Conservation (phyloP, 53 echinoderm and acorn worm genomes). For the Stichopus horrens region DNA sequence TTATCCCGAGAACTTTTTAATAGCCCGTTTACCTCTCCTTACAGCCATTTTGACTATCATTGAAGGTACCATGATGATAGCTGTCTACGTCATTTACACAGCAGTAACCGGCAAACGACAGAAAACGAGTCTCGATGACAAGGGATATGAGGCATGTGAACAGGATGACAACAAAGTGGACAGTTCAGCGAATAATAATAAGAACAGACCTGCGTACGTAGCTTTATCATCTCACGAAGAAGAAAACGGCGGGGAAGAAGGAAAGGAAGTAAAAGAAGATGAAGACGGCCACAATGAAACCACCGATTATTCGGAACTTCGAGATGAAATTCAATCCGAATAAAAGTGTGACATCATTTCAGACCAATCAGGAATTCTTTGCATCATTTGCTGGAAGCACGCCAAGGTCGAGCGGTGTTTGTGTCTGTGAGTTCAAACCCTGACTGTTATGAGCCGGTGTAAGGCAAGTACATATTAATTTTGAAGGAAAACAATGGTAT, state of each 20-base stretch:
- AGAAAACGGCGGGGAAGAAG: neutral
- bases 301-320: conserved; percentile 5
- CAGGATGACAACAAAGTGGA: neutral
- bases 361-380: no score
- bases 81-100: conserved; percentile 55
- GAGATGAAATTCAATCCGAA: neutral
- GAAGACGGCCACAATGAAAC: neutral
- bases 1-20: conserved; percentile 77
- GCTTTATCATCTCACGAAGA: neutral
- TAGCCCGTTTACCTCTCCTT: conserved; percentile 73
- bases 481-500: no score
- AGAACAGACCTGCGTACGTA: neutral
- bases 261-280: neutral
- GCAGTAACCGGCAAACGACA: conserved; percentile 32
- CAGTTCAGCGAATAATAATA: conserved; percentile 5
- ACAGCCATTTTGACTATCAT: conserved; percentile 67
- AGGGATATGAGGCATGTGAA: conserved; percentile 23
- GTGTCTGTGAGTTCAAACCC: no score
- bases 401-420: no score
- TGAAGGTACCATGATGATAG: conserved; percentile 64
- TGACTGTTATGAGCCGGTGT: no score
- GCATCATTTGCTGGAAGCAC: no score
- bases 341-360: neutral
- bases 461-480: no score
- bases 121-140: neutral